Percentiles rank a stretch among this genome's conserved stretches.
phyloP scores from a whole-genome alignment of 2,113 vertebrate genomes.

The Platichthys stellatus region DNA sequence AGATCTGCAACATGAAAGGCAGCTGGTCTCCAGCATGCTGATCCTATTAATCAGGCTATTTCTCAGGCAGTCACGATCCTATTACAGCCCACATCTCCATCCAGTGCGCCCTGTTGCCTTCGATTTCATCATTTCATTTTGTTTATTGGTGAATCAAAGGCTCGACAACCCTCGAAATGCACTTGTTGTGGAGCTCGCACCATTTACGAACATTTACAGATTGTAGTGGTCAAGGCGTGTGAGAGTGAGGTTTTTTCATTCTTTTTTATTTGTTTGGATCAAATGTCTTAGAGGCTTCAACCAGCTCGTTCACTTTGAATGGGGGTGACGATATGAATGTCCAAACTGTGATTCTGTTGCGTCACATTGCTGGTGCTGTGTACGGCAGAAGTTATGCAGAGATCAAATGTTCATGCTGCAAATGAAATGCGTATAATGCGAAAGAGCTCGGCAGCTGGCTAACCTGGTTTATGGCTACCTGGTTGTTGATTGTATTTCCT shows the following conservation, averaged over 20 bases:
- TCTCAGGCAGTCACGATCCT: constrained; percentile 55
- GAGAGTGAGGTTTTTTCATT: neutral
- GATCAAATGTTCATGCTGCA: too few relatives aligned
- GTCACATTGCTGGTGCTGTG: too few relatives aligned
- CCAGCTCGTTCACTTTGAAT: too few relatives aligned
- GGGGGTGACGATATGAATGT: too few relatives aligned
- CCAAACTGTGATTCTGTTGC: too few relatives aligned
- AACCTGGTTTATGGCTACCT: too few relatives aligned
- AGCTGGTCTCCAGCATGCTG: constrained; percentile 43
- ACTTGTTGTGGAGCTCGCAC: constrained; percentile 20
- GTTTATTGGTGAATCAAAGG: constrained; percentile 67
- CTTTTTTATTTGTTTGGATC: neutral
- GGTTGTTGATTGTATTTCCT: too few relatives aligned
- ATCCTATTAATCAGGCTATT: constrained; percentile 71
- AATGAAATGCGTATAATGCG: too few relatives aligned
- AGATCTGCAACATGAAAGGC: constrained; percentile 50
- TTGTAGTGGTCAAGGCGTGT: neutral
- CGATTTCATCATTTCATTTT: constrained; percentile 74
- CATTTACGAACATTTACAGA: constrained; percentile 14
- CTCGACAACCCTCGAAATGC: constrained; percentile 33
- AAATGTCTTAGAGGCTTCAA: neutral
- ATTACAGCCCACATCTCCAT: constrained; percentile 51
- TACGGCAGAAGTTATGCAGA: too few relatives aligned
- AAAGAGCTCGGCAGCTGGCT: too few relatives aligned
- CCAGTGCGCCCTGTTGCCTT: constrained; percentile 57